Evolutionary conservation across 2,888 invertebrate genomes (phyloP), one percentile per base, ranked within the genome.

Genomic region (Thalpophila matura): DNA sequence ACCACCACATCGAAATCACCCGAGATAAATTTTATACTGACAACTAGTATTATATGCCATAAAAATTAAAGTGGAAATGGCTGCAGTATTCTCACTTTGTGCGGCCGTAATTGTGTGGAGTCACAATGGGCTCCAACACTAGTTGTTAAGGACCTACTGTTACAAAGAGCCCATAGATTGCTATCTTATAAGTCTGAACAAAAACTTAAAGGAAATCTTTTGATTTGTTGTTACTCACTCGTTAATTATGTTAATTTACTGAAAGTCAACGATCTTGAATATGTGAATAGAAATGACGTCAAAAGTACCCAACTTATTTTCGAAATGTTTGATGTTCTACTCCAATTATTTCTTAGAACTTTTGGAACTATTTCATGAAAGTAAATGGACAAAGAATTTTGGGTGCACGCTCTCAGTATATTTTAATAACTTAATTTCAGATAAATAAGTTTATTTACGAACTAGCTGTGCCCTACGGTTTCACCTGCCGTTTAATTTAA

Each of bases 221-320:
- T 18, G 20, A 51, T 45, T 58, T 59, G 12, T 54, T 22, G 12
- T n/a, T 56, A 27, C 33, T 38, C 9, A 27, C 10, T 31, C 10
- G 4, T 40, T 31, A 40, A 43, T 33, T 31, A 58, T 31, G 18
- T 40, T 49, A 26, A 42, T 42, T 70, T 38, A 10, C 31, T 37
- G 12, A 69, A 75, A 53, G 4, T 37, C 38, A 38, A 43, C 24
- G 55, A 64, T 42, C 61, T 55, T 68, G 40, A 51, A 62, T 35
- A 70, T 67, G 43, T 49, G 47, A 72, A 63, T 68, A 53, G 27
- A 9, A 26, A 33, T 61, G 60, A 73, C 68, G 56, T 72, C 47
- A 63, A 67, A 42, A 58, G 31, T 45, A n/a, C n/a, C n/a, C n/a
- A 51, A 61, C 42, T 56, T 43, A 68, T 50, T 56, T 46, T 61